Conservation (phyloP, 1,140 invertebrate species). For the Calephelis virginiensis region DNA sequence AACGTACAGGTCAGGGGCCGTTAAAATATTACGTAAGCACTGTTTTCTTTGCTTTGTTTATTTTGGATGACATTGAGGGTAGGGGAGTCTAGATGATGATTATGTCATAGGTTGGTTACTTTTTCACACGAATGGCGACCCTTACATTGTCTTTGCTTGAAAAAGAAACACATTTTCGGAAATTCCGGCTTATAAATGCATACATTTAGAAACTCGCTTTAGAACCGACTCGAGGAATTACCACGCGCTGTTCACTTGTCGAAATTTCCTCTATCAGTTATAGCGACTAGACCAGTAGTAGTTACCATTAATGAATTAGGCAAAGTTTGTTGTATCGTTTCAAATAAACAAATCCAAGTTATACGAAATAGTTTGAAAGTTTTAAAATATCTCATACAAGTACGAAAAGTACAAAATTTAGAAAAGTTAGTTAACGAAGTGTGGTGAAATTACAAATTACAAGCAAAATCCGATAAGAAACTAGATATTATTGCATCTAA, state of each 20-base stretch:
- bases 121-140: slow-evolving; percentile 30
- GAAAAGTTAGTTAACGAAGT: slow-evolving; percentile 43
- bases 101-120: slow-evolving; percentile 37
- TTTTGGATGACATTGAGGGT: slow-evolving; percentile 23
- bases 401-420: slow-evolving; percentile 9
- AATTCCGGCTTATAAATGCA: slow-evolving; percentile 32
- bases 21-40: not conserved
- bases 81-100: slow-evolving; percentile 31
- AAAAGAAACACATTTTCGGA: slow-evolving; percentile 36
- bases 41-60: no score
- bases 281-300: slow-evolving; percentile 33
- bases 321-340: slow-evolving; percentile 34
- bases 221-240: slow-evolving; percentile 39
- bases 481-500: slow-evolving; percentile 42
- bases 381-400: slow-evolving; percentile 39
- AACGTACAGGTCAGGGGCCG: no score
- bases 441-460: slow-evolving; percentile 40
- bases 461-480: slow-evolving; percentile 40
- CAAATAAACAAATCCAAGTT: slow-evolving; percentile 39
- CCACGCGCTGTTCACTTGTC: slow-evolving; percentile 41
- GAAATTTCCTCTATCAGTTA: slow-evolving; percentile 36
- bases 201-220: slow-evolving; percentile 22
- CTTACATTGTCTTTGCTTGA: slow-evolving; percentile 29
- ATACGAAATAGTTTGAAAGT: slow-evolving; percentile 41
- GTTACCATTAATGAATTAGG: slow-evolving; percentile 37